These are phyloP conservation scores for Ruditapes philippinarum DNA, from an alignment of 1,140 invertebrate species.

Conservation along the genomic window DNA sequence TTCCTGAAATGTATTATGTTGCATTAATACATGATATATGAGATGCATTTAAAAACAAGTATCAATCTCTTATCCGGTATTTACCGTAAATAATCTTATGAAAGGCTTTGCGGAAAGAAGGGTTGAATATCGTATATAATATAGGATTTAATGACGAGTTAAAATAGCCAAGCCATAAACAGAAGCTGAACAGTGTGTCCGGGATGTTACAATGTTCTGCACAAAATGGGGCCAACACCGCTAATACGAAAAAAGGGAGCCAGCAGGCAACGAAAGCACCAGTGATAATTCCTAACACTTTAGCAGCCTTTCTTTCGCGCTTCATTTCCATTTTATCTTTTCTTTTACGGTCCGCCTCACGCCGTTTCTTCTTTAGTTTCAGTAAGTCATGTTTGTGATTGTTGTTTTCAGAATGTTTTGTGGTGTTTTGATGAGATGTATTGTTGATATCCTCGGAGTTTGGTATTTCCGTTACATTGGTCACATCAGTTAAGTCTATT, in stretches of 20 bases:
- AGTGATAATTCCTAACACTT: constrained; percentile 87
- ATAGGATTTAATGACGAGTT: constrained; percentile 86
- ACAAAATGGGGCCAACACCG: constrained; percentile 83
- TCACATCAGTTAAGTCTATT: constrained; percentile 20
- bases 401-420: constrained; percentile 70
- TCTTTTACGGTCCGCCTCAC: constrained; percentile 78
- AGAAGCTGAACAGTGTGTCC: constrained; percentile 82
- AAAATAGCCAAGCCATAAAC: constrained; percentile 86
- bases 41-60: too few species aligned
- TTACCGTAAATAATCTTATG: constrained; percentile 76
- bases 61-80: constrained; percentile 20
- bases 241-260: constrained; percentile 86
- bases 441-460: constrained; percentile 64
- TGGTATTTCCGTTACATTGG: constrained; percentile 52
- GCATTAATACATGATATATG: too few species aligned
- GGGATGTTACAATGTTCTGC: constrained; percentile 81
- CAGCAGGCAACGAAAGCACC: constrained; percentile 86
- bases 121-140: constrained; percentile 87
- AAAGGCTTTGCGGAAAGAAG: constrained; percentile 86
- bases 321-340: constrained; percentile 87
- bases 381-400: constrained; percentile 70
- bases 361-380: constrained; percentile 62
- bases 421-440: constrained; percentile 57
- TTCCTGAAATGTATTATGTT: too few species aligned
- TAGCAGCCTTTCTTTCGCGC: constrained; percentile 87